Base-by-base conservation (phyloP, 2,797 vertebrate genomes). In the Brotula barbata region DNA sequence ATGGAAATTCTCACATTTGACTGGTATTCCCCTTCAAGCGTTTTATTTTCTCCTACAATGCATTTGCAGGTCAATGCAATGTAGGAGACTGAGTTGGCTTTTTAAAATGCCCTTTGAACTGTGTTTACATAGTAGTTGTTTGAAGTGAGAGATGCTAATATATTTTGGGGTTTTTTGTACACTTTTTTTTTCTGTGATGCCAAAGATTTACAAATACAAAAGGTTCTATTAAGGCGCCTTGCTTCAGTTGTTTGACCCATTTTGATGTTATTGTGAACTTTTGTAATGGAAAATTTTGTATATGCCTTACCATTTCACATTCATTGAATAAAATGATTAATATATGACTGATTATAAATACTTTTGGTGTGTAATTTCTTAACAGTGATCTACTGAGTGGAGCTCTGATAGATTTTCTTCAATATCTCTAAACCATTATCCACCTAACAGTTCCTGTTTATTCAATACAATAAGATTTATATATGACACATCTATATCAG, bases 71-170 rank as follows among this genome's bases (percentile, higher is more conserved):
- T 28, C 25, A 4, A 4, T 28, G 4, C n/a, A n/a, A 78, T 83
- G 91, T 91, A 79, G 82, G 71, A 45, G 43, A 78, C 73, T 56
- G 49, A 68, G 33, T 68, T 57, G 56, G 42, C 59, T 73, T 43
- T 50, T 50, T 28, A 64, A 28, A 56, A 64, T 58, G 45, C 67
- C 80, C 73, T 73, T 85, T 58, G 76, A 92, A 92, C 90, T 88
- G 91, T 95, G 95, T 97, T 98, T 96, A 97, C 95, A 96, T 89
- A 90, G 87, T 85, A 78, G 86, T 89, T 91, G 77, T 91, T 89
- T 87, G 86, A 91, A 89, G 91, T 89, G 90, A 87, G 81, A 91
- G 85, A 91, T 90, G 87, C 93, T 99, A 96, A 99, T 99, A 97
- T 98, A 96, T 97, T 95, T 94, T 92, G 86, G 92, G 89, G 31